Percentiles rank a stretch among this genome's conserved stretches.
These are phyloP conservation scores for Acridotheres tristis DNA, from an alignment of 2,797 vertebrate species.

Conservation along the genomic window DNA sequence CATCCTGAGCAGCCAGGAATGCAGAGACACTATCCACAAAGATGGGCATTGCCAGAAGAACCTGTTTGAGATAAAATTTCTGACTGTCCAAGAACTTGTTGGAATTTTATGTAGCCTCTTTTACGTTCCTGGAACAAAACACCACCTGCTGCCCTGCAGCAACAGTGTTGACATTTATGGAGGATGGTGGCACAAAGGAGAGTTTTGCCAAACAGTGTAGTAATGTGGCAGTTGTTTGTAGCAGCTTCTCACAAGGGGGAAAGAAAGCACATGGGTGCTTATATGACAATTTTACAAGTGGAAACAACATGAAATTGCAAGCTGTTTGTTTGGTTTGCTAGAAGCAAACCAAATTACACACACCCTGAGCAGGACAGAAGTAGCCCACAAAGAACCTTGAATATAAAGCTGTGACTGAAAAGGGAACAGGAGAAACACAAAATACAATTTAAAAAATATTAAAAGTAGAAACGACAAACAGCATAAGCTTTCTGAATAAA, in stretches of 20 bases:
- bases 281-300: neutral
- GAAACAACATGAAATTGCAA: neutral
- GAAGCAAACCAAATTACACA: neutral
- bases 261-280: neutral
- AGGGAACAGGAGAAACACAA: neutral
- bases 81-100: neutral
- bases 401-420: neutral
- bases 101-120: neutral
- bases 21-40: neutral
- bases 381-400: neutral
- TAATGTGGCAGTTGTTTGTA: neutral
- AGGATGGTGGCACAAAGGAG: neutral
- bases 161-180: neutral
- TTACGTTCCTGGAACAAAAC: neutral
- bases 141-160: neutral
- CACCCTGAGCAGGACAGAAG: neutral
- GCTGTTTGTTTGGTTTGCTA: neutral
- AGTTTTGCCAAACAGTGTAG: neutral
- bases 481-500: neutral
- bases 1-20: neutral
- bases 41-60: neutral
- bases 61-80: neutral
- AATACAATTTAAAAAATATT: neutral
- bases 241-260: neutral
- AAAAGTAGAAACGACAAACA: neutral